Evolutionary conservation across 1,140 invertebrate species (phyloP).

Genomic region (Drosophila kepulauana): DNA sequence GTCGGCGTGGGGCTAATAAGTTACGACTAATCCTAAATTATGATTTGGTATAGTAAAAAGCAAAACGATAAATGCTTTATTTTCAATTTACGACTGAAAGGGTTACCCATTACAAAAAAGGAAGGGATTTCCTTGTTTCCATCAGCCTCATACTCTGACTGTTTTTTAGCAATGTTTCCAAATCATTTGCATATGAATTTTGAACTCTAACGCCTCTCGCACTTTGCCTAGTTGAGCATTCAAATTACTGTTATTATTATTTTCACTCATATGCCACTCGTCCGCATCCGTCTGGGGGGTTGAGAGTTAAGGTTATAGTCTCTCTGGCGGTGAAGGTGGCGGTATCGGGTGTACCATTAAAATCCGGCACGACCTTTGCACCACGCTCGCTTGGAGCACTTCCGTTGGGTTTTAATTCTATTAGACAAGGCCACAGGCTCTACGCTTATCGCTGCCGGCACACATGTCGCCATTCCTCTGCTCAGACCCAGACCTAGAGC

Average conservation of each 20-base stretch:
- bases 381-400: constrained; percentile 60
- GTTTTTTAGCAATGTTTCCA: constrained; percentile 45
- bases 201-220: constrained; percentile 63
- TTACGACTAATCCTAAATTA: constrained; percentile 79
- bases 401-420: constrained; percentile 79
- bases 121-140: background rate
- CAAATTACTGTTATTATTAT: constrained; percentile 83
- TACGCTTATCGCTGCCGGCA: constrained; percentile 67
- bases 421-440: constrained; percentile 52
- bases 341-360: constrained; percentile 56
- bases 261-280: constrained; percentile 76
- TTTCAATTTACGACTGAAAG: constrained; percentile 75
- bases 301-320: constrained; percentile 7
- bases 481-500: constrained; percentile 2
- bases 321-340: background rate
- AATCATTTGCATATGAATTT: constrained; percentile 84
- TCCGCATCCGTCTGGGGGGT: constrained; percentile 8
- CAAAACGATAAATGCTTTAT: constrained; percentile 73
- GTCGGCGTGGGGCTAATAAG: constrained; percentile 48
- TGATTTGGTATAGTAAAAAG: constrained; percentile 66
- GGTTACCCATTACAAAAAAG: constrained; percentile 28
- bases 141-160: background rate
- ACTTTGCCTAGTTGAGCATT: constrained; percentile 64
- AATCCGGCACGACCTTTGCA: constrained; percentile 74
- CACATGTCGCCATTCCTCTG: constrained; percentile 45